Percentiles rank a stretch among this genome's conserved stretches.
These are phyloP conservation scores for Piprites chloris DNA, from an alignment of 2,113 vertebrate species.

Conservation along the genomic window DNA sequence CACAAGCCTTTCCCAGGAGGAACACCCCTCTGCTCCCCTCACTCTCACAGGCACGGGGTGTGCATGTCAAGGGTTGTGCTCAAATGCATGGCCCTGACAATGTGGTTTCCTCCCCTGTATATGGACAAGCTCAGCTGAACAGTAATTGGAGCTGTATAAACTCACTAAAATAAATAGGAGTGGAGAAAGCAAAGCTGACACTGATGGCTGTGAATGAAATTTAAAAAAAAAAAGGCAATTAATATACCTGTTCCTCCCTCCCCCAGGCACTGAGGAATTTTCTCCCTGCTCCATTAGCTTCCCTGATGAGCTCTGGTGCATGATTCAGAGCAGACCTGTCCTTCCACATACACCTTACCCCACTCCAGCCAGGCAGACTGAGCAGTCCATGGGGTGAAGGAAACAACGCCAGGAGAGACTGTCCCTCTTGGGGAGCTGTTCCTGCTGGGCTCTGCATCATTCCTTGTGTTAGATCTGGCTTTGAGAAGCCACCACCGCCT, in stretches of 20 bases:
- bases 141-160: not conserved
- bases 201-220: not conserved
- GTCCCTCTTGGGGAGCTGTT: not conserved
- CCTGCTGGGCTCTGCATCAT: not conserved
- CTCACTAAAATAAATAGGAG: not conserved
- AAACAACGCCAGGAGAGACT: not conserved
- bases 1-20: not conserved
- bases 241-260: not conserved
- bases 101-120: not conserved
- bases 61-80: not conserved
- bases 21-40: not conserved
- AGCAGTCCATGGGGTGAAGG: not conserved
- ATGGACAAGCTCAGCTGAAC: not conserved
- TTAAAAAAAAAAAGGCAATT: not conserved
- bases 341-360: not conserved
- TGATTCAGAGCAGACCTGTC: not conserved
- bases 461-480: not conserved
- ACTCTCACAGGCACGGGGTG: fast-evolving
- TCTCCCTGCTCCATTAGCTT: not conserved
- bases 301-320: fast-evolving
- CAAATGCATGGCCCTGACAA: not conserved
- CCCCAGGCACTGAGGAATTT: not conserved
- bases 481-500: not conserved
- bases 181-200: not conserved
- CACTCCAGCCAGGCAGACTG: not conserved